These are phyloP conservation scores for Thripadectes ignobilis DNA, from an alignment of 2,797 vertebrate species.

Conservation along the genomic window DNA sequence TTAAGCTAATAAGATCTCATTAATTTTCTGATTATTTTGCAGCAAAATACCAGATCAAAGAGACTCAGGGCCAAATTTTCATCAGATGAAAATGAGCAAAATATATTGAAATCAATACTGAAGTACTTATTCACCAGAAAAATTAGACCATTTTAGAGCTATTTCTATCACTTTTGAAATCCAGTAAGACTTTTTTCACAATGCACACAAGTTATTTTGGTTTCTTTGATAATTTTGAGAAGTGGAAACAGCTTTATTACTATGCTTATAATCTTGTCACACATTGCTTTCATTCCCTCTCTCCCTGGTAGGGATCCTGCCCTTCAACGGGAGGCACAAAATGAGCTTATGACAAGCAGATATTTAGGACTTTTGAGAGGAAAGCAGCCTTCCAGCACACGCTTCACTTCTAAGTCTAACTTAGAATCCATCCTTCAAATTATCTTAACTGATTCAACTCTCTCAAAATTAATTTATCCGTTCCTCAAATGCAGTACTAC, in stretches of 20 bases:
- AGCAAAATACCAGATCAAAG: neutral
- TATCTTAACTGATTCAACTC: neutral
- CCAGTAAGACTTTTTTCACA: neutral
- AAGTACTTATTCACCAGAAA: neutral
- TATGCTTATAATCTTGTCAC: neutral
- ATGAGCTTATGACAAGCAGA: neutral
- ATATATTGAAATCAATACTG: neutral
- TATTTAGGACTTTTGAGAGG: neutral
- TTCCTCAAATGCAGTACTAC: neutral
- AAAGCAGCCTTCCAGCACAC: neutral
- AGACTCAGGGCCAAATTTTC: neutral
- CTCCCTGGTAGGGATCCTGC: neutral
- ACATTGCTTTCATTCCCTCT: neutral
- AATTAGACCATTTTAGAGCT: neutral
- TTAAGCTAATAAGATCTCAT: neutral
- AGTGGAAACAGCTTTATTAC: neutral
- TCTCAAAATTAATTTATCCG: neutral
- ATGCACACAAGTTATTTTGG: neutral
- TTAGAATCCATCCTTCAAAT: neutral
- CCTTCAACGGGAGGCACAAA: neutral
- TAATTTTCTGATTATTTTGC: neutral
- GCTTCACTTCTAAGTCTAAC: neutral
- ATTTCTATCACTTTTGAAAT: neutral
- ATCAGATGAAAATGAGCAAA: neutral
- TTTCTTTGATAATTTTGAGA: neutral